These are phyloP conservation scores for Hormaphis cornu DNA, from an alignment of 1,140 invertebrate genomes.

Conservation along the genomic window DNA sequence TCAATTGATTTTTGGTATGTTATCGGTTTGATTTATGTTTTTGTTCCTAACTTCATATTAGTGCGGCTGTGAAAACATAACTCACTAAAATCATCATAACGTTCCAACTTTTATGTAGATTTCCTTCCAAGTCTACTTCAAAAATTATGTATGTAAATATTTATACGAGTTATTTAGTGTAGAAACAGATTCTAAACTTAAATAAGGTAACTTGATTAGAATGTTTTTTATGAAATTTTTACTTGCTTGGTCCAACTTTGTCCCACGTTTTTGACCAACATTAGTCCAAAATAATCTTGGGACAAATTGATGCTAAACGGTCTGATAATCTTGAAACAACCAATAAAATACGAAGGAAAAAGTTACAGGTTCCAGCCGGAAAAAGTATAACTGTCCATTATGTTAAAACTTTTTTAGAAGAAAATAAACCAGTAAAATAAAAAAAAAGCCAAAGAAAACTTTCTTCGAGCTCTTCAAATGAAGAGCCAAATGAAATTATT, in stretches of 20 bases:
- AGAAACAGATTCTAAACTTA: too few relatives aligned
- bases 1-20: too few relatives aligned
- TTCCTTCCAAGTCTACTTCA: too few relatives aligned
- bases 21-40: too few relatives aligned
- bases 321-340: neutral
- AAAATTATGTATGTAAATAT: too few relatives aligned
- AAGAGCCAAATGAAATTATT: neutral
- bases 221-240: neutral
- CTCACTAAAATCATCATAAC: too few relatives aligned
- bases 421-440: too few relatives aligned
- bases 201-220: neutral
- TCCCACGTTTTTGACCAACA: neutral
- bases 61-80: too few relatives aligned
- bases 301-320: neutral
- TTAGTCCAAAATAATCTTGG: neutral
- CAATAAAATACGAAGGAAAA: neutral
- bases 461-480: neutral
- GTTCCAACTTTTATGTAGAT: too few relatives aligned
- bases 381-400: slow-evolving; percentile 18
- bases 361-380: slow-evolving; percentile 24
- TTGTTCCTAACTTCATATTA: too few relatives aligned
- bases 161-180: too few relatives aligned
- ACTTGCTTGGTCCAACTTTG: neutral
- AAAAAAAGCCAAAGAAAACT: neutral
- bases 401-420: neutral